Base-by-base conservation (phyloP, 2,888 invertebrate species). In the Metalampra italica region DNA sequence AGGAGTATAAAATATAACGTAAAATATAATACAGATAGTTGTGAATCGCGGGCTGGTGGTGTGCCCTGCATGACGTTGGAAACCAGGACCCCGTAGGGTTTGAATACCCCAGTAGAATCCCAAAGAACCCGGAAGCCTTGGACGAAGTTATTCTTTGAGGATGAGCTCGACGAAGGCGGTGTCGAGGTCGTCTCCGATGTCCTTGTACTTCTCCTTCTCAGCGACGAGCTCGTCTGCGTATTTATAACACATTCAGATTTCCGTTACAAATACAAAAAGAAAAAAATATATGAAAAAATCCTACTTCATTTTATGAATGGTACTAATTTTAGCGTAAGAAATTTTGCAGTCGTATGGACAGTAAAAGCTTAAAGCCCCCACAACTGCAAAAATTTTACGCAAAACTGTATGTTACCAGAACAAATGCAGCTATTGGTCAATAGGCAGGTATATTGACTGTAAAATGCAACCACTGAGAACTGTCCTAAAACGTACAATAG, bases 141-240 rank as follows among this genome's bases (percentile, higher is more conserved):
- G 34, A 44, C 36, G 49, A 55, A 58, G 78, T 84, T 92, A 92
- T 89, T 92, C 92, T 86, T 92, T 92, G 90, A 94, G 93, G 90
- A 94, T 94, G 82, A 96, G 94, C 89, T 96, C 96, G 91, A 98
- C 97, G 92, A 99, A 98, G 82, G 99, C 99, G 84, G 96, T 96
- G 91, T 99, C 99, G 93, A 99, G 93, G 91, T 99, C 99, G 94
- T 99, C 99, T 92, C 98, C 98, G 92, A 99, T 98, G 91, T 96
- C 95, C 94, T 98, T 99, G 97, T 98, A 99, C 90, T 98, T 97
- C 92, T 99, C 98, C 94, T 99, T 99, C 91, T 97, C 97, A 88
- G 95, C 94, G 78, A 97, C 96, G 84, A 97, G 94, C 87, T 97
- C 97, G 94, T 97, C 97, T 97, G 93, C 66, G 68, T 69, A 81